A percentile compares a stretch with the other conserved stretches of the same genome.
Evolutionary conservation across 2,113 vertebrate genomes (phyloP).

Genomic region (Lagopus muta): DNA sequence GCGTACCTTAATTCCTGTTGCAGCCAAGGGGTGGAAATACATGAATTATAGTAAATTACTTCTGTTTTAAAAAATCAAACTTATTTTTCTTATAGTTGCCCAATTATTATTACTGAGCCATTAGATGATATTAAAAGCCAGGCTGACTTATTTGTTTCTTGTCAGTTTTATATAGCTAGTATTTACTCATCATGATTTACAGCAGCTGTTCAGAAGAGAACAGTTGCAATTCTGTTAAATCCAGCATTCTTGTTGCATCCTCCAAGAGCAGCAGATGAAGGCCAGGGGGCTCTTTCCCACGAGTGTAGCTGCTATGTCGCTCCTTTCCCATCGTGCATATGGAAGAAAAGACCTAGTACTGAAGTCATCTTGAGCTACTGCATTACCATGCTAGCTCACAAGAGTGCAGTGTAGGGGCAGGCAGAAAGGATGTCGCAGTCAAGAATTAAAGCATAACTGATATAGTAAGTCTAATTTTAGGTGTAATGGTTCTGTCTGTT

Average conservation of each 20-base stretch:
- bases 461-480: slow-evolving; percentile 24
- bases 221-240: background rate
- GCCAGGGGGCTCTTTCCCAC: background rate
- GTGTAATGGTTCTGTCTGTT: slow-evolving; percentile 16
- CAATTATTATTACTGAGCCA: background rate
- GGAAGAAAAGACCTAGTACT: background rate
- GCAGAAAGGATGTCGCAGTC: background rate
- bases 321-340: background rate
- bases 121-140: slow-evolving; percentile 15
- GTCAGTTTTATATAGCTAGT: slow-evolving; percentile 10
- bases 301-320: background rate
- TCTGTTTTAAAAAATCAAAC: background rate
- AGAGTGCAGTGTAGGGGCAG: slow-evolving; percentile 68
- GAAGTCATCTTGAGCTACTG: background rate
- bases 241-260: background rate
- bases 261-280: slow-evolving; percentile 2
- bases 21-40: background rate
- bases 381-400: slow-evolving; percentile 30
- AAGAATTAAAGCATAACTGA: background rate
- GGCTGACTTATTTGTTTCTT: background rate
- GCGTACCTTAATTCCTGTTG: background rate
- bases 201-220: background rate
- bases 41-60: background rate
- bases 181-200: background rate
- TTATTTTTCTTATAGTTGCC: background rate